A percentile compares a stretch with the other conserved stretches of the same genome.
Evolutionary conservation across 2,888 invertebrate species (phyloP).

Genomic region (Asteroscopus sphinx): DNA sequence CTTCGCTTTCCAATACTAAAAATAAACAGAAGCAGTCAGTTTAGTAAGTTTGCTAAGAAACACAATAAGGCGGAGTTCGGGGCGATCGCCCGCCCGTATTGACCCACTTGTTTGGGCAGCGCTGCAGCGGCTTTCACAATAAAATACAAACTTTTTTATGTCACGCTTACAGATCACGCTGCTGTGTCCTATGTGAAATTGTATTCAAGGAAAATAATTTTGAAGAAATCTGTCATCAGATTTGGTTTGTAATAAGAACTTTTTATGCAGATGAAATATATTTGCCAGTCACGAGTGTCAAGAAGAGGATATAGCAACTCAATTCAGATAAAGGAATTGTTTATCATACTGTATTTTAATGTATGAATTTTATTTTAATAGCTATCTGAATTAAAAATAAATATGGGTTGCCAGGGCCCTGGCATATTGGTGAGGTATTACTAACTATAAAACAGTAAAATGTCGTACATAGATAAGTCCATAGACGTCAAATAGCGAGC

Average conservation of each 20-base stretch:
- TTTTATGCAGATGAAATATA: background rate
- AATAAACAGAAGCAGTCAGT: slow-evolving; percentile 28
- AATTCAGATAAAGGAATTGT: too few species aligned
- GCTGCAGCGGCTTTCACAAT: slow-evolving; percentile 29
- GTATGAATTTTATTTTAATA: too few species aligned
- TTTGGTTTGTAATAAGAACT: slow-evolving; percentile 1
- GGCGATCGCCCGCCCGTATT: slow-evolving; percentile 37
- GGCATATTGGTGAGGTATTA: too few species aligned
- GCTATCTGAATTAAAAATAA: too few species aligned
- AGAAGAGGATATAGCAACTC: too few species aligned
- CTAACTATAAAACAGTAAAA: too few species aligned
- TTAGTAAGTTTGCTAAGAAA: slow-evolving; percentile 43
- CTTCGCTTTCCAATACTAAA: slow-evolving; percentile 23
- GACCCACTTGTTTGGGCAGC: slow-evolving; percentile 32
- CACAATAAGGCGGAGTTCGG: slow-evolving; percentile 44
- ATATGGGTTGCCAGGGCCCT: too few species aligned
- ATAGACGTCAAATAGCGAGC: too few species aligned
- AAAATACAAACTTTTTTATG: slow-evolving; percentile 42
- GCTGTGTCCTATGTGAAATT: slow-evolving; percentile 1
- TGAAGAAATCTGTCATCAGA: background rate
- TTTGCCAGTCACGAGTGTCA: too few species aligned
- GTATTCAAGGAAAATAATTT: slow-evolving; percentile 5
- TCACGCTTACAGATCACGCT: background rate
- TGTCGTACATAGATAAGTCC: too few species aligned
- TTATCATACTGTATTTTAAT: too few species aligned